Evolutionary conservation across 2,888 invertebrate species (phyloP), one percentile per base, ranked within the genome.

Genomic region (Coelogynopora nodosa): DNA sequence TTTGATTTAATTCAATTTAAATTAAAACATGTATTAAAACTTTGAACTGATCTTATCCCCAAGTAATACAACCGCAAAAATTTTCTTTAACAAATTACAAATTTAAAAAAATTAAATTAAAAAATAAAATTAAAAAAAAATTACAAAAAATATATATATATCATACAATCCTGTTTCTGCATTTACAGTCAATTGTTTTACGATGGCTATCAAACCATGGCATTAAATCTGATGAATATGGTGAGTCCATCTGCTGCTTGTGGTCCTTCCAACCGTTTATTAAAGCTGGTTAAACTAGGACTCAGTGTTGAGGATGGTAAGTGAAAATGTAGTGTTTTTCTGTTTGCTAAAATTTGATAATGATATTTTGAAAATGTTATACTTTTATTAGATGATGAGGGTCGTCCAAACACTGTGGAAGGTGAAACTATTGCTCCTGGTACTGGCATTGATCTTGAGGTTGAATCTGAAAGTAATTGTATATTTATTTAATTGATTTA

Each of bases 191-290:
- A 99, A 92, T 93, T 99, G 85, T 96, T 96, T 92, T 98, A 99
- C 91, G 99, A 99, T 94, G 98, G 98, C 0, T 95, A 97, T 91
- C 96, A 97, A 91, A 94, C 95, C n/a, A 93, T 98, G 84, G 98
- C 97, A 0, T 94, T 96, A 0, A 95, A 94, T 84, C 92, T 99
- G 87, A 95, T 96, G 0, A 94, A 94, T 85, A 93, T 95, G 31
- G 95, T 96, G 0, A 95, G 97, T 90, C 95, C 97, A 0, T 96
- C 97, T 31, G 95, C 96, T 0, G 81, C 88, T 18, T 97, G 97
- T 90, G 96, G 98, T 0, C 99, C 97, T 0, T 98, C 98, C 67
- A 98, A 99, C 91, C 94, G 96, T 88, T 93, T 98, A 0, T 93
- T 96, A 23, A 95, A 97, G 90, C 93, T 98, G 0, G 95, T 96